phyloP scores from a whole-genome alignment of 1,140 invertebrate genomes.

The Papilio polyxenes region DNA sequence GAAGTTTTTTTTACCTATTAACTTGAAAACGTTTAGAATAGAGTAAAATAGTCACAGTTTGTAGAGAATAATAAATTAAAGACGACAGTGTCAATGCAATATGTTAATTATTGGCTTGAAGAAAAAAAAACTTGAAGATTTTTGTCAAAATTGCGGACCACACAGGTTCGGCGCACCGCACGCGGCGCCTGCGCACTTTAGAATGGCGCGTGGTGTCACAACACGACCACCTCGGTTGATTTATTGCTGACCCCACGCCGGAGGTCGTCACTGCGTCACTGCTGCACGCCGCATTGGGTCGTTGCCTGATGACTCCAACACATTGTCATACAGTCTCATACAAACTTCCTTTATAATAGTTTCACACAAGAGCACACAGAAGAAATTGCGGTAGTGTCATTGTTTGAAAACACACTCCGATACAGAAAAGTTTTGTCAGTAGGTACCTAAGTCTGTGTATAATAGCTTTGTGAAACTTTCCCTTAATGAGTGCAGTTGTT shows the following conservation, averaged over 20 bases:
- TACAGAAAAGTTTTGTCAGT: not conserved
- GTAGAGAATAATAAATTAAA: not conserved
- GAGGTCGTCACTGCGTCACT: slow-evolving; percentile 32
- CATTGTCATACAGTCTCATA: not conserved
- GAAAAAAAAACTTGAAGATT: slow-evolving; percentile 7
- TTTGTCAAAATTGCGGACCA: slow-evolving; percentile 47
- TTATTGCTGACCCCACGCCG: slow-evolving; percentile 38
- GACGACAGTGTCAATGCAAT: slow-evolving; percentile 17
- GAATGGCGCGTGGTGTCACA: slow-evolving; percentile 41
- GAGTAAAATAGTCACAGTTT: not conserved
- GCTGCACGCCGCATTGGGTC: not conserved
- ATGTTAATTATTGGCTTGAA: slow-evolving; percentile 28
- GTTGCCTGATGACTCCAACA: not conserved
- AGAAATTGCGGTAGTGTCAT: not conserved
- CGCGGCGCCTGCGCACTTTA: slow-evolving; percentile 43
- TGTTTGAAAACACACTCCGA: not conserved
- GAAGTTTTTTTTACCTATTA: not conserved
- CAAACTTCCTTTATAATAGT: slow-evolving; percentile 19
- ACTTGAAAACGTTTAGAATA: not conserved
- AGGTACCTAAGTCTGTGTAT: not conserved
- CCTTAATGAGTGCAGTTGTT: not conserved
- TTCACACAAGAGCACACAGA: not conserved
- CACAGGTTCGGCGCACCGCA: slow-evolving; percentile 47
- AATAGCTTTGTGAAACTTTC: not conserved
- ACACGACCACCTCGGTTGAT: slow-evolving; percentile 38